Evolutionary conservation across 1,140 invertebrate genomes (phyloP), one percentile per base, ranked within the genome.

Genomic region (Colletes gigas): DNA sequence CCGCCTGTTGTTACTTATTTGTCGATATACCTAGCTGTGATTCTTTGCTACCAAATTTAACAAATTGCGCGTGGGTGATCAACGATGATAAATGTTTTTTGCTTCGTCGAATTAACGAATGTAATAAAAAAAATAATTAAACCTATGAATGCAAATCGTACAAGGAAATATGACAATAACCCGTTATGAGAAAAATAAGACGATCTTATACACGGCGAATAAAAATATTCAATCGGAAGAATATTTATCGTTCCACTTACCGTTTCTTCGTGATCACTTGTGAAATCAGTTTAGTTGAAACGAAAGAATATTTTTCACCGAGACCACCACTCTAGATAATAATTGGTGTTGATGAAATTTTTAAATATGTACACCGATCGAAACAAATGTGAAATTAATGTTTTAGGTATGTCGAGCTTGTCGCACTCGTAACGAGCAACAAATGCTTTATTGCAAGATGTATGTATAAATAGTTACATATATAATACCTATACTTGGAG

Each of bases 21-120:
- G 78, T 84, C 87, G 81, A 88, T 79, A 86, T 88, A 84, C 86
- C 87, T 88, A 88, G 83, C 85, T 88, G 83, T 88, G 86, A 88
- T 88, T 85, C 19, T 88, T 88, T 85, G 75, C 86, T 82, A 86
- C 80, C 79, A 81, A 82, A 88, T 81, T 88, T 88, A 74, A 81
- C 83, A 82, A 81, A 85, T 76, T 78, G 70, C 67, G 60, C 80
- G 62, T 80, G 52, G 73, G 57, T 82, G 75, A 86, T 83, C 73
- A 88, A 80, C 79, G 57, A 74, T 44, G 39, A 54, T 50, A 69
- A 80, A 83, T 59, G 85, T 63, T 75, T 30, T 55, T 63, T 67
- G 41, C 55, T 68, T 71, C 60, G 82, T 75, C 17, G 57, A 54
- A 79, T 72, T 30, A 78, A 60, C 57, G 52, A 79, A 83, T 9